Percentiles rank a stretch among this genome's conserved stretches.
Conservation (phyloP, 2,113 vertebrate species). For the Chauna torquata region DNA sequence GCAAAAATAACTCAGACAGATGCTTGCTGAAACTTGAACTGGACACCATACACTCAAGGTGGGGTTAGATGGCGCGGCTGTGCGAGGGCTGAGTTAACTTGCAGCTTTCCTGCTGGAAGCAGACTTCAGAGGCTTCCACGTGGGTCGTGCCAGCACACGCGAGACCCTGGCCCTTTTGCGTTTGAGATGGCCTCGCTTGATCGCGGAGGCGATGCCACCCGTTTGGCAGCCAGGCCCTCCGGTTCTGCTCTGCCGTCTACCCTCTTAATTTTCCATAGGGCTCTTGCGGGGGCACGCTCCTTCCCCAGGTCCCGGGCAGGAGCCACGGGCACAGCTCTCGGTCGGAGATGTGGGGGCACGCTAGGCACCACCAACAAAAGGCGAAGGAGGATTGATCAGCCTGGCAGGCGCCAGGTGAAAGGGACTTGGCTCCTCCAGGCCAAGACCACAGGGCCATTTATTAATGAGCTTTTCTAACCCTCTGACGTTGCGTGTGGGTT, state of each 20-base stretch:
- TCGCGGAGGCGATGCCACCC: background rate
- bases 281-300: background rate
- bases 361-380: background rate
- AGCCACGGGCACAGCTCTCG: background rate
- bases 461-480: constrained; percentile 43
- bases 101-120: background rate
- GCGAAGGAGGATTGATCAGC: background rate
- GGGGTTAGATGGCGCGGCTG: background rate
- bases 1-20: constrained; percentile 52
- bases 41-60: constrained; percentile 18
- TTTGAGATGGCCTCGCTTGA: background rate
- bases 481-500: background rate
- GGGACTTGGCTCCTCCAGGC: background rate
- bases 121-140: background rate
- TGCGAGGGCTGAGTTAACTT: background rate
- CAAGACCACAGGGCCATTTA: constrained; percentile 28
- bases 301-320: background rate
- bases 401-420: constrained; percentile 42
- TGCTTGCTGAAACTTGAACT: constrained; percentile 65
- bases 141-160: rapidly evolving
- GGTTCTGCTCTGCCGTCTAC: background rate
- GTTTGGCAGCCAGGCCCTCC: rapidly evolving
- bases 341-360: background rate
- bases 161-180: background rate
- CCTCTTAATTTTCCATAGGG: rapidly evolving